Base-by-base conservation (phyloP, 2,888 invertebrate genomes). In the Alsophila aescularia region DNA sequence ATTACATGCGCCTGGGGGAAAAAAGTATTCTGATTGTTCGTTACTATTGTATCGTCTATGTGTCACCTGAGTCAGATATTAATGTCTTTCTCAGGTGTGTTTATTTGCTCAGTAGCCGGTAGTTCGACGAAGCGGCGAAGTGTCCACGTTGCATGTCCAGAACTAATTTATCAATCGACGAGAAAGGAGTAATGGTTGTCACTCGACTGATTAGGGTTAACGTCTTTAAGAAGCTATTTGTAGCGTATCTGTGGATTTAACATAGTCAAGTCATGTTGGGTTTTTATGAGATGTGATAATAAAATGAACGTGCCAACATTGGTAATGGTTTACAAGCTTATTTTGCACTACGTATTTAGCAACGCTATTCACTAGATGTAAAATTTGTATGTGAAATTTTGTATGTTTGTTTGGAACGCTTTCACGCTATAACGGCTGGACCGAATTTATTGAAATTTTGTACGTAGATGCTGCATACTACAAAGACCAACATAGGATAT, bases 111-210 rank as follows among this genome's bases (percentile, higher is more conserved):
- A 52, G 53, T 49, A 54, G 50, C 45, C 47, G 56, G 65, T 14
- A 9, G 49, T 58, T 52, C 55, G 54, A 49, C 63, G 67, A 69
- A 67, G 65, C 69, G 64, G 77, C 87, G 87, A 89, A 85, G 84
- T 87, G 90, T 90, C 89, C 79, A 82, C 74, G 88, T 91, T 82
- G 91, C 91, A 90, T 91, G 91, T 87, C 85, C 75, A 71, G 77
- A 68, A 76, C 72, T 83, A 85, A 87, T 90, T 88, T 90, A 90
- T 90, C 89, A 90, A 88, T 87, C 83, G 81, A 67, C 65, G 61
- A 69, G 75, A 79, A 53, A 41, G 47, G 85, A 85, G 87, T 87
- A 88, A 88, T 87, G 87, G 83, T 77, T 76, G 81, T 74, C 81
- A 76, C 47, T 52, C 52, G 47, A 36, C 47, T 53, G 57, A 52